These are phyloP conservation scores for Ellobius talpinus DNA, from an alignment of 2,113 vertebrate genomes.

Conservation along the genomic window DNA sequence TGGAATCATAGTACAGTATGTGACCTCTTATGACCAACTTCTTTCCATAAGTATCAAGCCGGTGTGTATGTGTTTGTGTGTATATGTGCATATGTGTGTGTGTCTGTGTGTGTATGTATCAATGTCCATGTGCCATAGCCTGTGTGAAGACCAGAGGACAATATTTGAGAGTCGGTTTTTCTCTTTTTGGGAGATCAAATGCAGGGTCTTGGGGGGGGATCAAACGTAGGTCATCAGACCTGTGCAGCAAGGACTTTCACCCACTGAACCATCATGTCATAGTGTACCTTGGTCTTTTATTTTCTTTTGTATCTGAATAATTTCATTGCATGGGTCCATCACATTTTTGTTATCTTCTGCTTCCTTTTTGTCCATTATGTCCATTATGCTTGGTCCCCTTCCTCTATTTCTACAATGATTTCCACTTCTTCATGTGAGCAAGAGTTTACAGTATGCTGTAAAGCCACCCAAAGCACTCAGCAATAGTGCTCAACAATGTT, in stretches of 20 bases:
- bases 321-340: neutral
- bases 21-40: neutral
- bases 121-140: neutral
- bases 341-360: neutral
- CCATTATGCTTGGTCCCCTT: neutral
- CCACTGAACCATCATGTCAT: fast-evolving
- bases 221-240: neutral
- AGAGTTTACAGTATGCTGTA: neutral
- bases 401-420: neutral
- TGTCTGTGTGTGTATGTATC: neutral
- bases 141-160: neutral
- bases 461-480: neutral
- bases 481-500: neutral
- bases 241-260: neutral
- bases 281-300: neutral
- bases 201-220: neutral
- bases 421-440: neutral
- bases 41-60: too few relatives aligned
- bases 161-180: neutral
- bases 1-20: neutral
- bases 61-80: neutral
- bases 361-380: neutral
- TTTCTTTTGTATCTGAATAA: neutral
- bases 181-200: neutral
- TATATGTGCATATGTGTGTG: neutral